Conservation (phyloP, 2,797 vertebrate genomes). For the Knipowitschia caucasica region DNA sequence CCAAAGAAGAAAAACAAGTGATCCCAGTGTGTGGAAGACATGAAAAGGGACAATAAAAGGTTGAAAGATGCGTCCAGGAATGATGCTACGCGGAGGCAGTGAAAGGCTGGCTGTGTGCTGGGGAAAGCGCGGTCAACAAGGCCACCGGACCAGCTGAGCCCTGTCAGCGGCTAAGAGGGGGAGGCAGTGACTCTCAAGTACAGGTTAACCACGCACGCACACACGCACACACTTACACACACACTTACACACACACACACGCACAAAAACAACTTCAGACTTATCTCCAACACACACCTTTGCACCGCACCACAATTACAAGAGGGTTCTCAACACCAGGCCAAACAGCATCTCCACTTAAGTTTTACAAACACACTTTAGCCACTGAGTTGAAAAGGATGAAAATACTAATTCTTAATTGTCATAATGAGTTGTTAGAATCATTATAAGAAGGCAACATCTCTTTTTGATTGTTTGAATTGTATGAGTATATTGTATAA, state of each 20-base stretch:
- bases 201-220: constrained; percentile 67
- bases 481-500: background rate
- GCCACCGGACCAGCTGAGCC: constrained; percentile 72
- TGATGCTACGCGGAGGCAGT: constrained; percentile 51
- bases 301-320: constrained; percentile 7
- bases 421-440: background rate
- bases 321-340: background rate
- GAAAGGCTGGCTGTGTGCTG: constrained; percentile 62
- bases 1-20: constrained; percentile 21
- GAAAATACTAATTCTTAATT: background rate
- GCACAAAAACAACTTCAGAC: constrained; percentile 6
- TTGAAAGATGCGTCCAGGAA: constrained; percentile 39
- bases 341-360: background rate
- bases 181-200: constrained; percentile 64
- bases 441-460: background rate
- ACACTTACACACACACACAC: constrained; percentile 8
- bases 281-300: constrained; percentile 10
- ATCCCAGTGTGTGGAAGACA: constrained; percentile 44
- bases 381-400: background rate
- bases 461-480: background rate
- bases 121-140: constrained; percentile 66
- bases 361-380: background rate
- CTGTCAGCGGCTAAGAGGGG: constrained; percentile 66
- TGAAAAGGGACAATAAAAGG: constrained; percentile 57
- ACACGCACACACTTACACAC: constrained; percentile 4